Percentiles rank a stretch among this genome's conserved stretches.
These are phyloP conservation scores for Nasua narica DNA, from an alignment of 2,797 vertebrate species.

Conservation along the genomic window DNA sequence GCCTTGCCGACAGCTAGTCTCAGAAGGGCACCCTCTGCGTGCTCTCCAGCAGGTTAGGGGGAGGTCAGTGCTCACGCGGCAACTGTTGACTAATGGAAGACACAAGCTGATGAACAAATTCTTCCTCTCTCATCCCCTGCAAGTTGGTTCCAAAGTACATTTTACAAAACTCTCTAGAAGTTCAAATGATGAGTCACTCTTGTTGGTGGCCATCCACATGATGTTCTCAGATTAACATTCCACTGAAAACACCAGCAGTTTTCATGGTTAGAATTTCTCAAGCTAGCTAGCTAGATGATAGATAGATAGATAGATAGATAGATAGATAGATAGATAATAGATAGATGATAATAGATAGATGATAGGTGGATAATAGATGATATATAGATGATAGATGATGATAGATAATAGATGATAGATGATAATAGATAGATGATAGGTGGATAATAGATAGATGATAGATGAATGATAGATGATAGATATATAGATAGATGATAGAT, in stretches of 20 bases:
- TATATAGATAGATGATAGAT: no score
- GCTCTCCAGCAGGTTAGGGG: no score
- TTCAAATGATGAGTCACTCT: not conserved
- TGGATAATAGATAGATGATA: no score
- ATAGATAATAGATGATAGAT: no score
- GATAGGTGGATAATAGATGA: no score
- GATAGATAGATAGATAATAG: not conserved
- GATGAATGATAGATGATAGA: no score
- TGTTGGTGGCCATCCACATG: not conserved
- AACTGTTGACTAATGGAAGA: not conserved
- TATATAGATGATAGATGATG: no score
- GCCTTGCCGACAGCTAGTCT: not conserved
- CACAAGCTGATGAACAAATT: not conserved
- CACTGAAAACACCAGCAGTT: not conserved
- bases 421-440: no score
- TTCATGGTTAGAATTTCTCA: not conserved
- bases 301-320: not conserved
- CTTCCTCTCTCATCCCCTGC: not conserved
- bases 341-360: no score
- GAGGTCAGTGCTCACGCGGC: not conserved
- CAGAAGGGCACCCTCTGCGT: accelerated
- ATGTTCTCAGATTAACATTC: not conserved
- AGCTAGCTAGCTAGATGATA: not conserved
- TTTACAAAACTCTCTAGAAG: not conserved
- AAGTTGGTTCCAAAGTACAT: not conserved